These are phyloP conservation scores for Callimorpha dominula DNA, from an alignment of 2,888 invertebrate species.

Conservation along the genomic window DNA sequence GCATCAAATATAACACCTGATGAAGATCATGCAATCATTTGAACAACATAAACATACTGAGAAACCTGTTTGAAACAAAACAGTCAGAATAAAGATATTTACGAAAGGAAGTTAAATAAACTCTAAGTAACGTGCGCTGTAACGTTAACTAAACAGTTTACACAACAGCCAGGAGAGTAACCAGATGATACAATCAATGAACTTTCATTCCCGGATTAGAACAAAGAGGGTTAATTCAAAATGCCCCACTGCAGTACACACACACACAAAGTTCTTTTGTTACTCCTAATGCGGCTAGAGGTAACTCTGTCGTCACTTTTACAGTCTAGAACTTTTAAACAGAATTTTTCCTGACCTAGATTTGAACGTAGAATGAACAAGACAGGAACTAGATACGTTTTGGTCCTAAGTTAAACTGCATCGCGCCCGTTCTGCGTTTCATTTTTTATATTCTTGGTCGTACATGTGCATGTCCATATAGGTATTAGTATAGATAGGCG, in stretches of 20 bases:
- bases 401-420: slow-evolving; percentile 4
- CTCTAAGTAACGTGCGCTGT: slow-evolving; percentile 11
- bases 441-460: background rate
- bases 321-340: slow-evolving; percentile 9
- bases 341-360: slow-evolving; percentile 16
- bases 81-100: slow-evolving; percentile 11
- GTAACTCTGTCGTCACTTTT: slow-evolving; percentile 3
- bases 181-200: slow-evolving; percentile 24
- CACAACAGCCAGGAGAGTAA: slow-evolving; percentile 18
- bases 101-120: slow-evolving; percentile 19
- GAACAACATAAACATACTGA: background rate
- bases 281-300: background rate
- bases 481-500: too few relatives aligned
- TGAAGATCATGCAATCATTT: background rate
- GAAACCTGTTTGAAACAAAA: slow-evolving; percentile 2
- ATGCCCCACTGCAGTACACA: background rate
- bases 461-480: background rate
- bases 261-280: background rate
- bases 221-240: slow-evolving; percentile 18
- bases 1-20: background rate
- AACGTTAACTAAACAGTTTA: slow-evolving; percentile 23
- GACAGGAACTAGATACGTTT: slow-evolving; percentile 8
- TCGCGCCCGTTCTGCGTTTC: background rate
- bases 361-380: slow-evolving; percentile 15
- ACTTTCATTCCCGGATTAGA: slow-evolving; percentile 24